Evolutionary conservation across 2,113 vertebrate genomes (phyloP), one percentile per base, ranked within the genome.

Genomic region (Nothocercus julius): DNA sequence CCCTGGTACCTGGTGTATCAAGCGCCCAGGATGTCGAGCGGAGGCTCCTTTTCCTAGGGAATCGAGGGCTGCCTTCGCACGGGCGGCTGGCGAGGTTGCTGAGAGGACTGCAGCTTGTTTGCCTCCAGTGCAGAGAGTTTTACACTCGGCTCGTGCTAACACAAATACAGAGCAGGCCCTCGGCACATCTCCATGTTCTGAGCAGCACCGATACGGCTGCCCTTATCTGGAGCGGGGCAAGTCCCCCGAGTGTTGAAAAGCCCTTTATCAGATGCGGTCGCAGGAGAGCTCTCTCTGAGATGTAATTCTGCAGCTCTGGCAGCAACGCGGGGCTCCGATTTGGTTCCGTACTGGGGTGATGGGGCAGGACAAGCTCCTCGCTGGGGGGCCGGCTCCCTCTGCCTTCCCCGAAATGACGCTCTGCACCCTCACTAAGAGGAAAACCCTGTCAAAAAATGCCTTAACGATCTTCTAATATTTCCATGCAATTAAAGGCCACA

Each of bases 391-490:
- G 1, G 78, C 91, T 93, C 87, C 92, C 83, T 64, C 82, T 30
- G 16, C 89, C 66, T 49, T 59, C 91, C 94, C 84, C 79, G 8
- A 85, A 92, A 15, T 63, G 79, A 54, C 49, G 82, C 79, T 94
- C 64, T 20, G 8, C 93, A 96, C 90, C 84, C 87, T 45, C 86
- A 64, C 92, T 85, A 85, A 90, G 95, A 97, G 97, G 97, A 97
- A 97, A 98, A 94, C 95, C 95, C 97, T 97, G 98, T 98, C 97
- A 5, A 97, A 86, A 96, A 98, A 95, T 73, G 93, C 96, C 97
- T 97, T 97, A 98, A 98, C 93, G 80, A 98, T 98, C 98, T 97
- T 98, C 98, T 98, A 98, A 98, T 97, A 98, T 98, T 98, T 98
- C 98, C 97, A 96, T 90, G 97, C 97, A 97, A 98, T 98, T 98